Evolutionary conservation across 1,140 invertebrate genomes (phyloP), one percentile per base, ranked within the genome.

Genomic region (Danaus melanippus): DNA sequence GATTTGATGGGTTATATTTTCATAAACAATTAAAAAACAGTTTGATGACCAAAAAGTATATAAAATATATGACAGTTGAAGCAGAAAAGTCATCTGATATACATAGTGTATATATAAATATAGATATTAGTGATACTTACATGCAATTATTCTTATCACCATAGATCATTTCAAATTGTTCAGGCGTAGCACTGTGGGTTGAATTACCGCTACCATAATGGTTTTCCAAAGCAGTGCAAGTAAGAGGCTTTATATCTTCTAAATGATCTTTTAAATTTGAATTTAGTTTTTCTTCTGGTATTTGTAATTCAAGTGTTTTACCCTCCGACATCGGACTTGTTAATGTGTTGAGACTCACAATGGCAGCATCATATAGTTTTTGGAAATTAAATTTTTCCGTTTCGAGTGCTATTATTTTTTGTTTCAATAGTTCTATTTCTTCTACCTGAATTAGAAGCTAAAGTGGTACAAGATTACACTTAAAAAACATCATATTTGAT

Each of bases 371-470:
- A 67, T 88, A 87, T 8, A 88, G 58, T 58, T 84, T 87, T 72
- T 90, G 88, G 55, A 90, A 86, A 59, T 89, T 88, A 9, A 85
- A 67, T 68, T 90, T 90, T 54, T 91, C 89, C 21, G 88, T 88
- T 62, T 91, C 89, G 46, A 91, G 69, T 17, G 76, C 69, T 43
- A 80, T 75, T 56, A 88, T 78, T 73, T 90, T 88, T 56, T 89
- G 84, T 68, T 89, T 88, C 8, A 91, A 74, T 56, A 86, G 67
- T 62, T 89, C 86, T 56, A 90, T 88, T 66, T 91, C 89, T 77
- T 88, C 87, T 7, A 81, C 81, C 82, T 89, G 82, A 12, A 80
- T 74, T 62, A 83, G 61, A 41, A 84, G 58, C 81, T 84, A 66
- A 67, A 69, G 48, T 67, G 48, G 8, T 42, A 32, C 48, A 32